Evolutionary conservation across 2,888 invertebrate genomes (phyloP).

Genomic region (Orchesella flavescens): DNA sequence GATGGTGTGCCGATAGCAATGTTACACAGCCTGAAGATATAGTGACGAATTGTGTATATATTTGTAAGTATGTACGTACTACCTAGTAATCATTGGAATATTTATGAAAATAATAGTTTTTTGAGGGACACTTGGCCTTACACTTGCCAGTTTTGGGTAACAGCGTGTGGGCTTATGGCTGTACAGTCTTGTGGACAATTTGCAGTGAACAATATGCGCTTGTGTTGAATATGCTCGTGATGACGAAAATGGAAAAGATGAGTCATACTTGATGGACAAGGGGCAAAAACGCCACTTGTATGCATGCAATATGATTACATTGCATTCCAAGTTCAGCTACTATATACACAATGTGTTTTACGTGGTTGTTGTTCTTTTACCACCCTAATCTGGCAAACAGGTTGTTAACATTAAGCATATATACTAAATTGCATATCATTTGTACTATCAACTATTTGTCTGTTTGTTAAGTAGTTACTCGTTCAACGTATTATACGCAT

Average conservation of each 20-base stretch:
- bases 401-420: neutral
- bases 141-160: too few relatives aligned
- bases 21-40: too few relatives aligned
- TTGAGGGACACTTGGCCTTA: conserved; percentile 9
- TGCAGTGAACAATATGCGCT: conserved; percentile 2
- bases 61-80: neutral
- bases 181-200: neutral
- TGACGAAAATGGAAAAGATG: conserved; percentile 18
- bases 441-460: neutral
- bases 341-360: neutral
- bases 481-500: too few relatives aligned
- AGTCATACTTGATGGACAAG: conserved; percentile 41
- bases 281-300: neutral
- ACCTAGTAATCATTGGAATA: conserved; percentile 32
- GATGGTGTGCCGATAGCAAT: too few relatives aligned
- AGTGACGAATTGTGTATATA: too few relatives aligned
- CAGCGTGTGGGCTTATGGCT: conserved; percentile 12
- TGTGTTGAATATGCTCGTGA: neutral
- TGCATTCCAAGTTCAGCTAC: neutral
- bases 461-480: neutral
- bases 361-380: neutral
- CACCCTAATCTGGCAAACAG: neutral
- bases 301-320: neutral
- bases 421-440: neutral
- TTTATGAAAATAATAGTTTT: conserved; percentile 5